These are phyloP conservation scores for Ceyx cyanopectus DNA, from an alignment of 2,113 vertebrate species.

Conservation along the genomic window DNA sequence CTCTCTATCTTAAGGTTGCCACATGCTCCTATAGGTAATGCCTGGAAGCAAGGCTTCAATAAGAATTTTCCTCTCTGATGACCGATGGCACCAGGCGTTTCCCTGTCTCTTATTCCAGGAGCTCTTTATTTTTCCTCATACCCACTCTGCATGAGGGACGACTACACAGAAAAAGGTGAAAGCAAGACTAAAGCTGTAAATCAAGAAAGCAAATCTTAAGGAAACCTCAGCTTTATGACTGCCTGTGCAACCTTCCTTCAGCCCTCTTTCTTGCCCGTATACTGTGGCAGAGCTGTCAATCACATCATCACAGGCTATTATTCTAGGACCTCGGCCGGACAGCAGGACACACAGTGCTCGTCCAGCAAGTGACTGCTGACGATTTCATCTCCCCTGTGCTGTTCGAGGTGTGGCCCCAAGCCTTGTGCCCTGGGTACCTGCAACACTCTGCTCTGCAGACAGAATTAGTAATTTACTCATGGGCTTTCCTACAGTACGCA, in stretches of 20 bases:
- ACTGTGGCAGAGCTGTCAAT: background rate
- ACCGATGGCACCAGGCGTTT: background rate
- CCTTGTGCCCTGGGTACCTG: background rate
- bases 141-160: background rate
- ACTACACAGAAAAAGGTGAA: background rate
- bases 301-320: conserved; percentile 15
- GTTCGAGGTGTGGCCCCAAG: background rate
- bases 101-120: background rate
- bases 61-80: background rate
- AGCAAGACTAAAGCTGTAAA: background rate
- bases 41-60: background rate
- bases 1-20: background rate
- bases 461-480: conserved; percentile 8
- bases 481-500: background rate
- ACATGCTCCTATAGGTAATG: background rate
- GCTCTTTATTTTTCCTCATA: background rate
- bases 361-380: background rate
- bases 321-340: background rate
- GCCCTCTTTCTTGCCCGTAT: background rate
- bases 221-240: background rate
- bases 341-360: background rate
- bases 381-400: background rate
- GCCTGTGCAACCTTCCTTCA: background rate
- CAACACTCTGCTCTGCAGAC: background rate
- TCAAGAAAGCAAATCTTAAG: background rate